phyloP scores from a whole-genome alignment of 2,888 invertebrate genomes.

The Chrysolina haemoptera region DNA sequence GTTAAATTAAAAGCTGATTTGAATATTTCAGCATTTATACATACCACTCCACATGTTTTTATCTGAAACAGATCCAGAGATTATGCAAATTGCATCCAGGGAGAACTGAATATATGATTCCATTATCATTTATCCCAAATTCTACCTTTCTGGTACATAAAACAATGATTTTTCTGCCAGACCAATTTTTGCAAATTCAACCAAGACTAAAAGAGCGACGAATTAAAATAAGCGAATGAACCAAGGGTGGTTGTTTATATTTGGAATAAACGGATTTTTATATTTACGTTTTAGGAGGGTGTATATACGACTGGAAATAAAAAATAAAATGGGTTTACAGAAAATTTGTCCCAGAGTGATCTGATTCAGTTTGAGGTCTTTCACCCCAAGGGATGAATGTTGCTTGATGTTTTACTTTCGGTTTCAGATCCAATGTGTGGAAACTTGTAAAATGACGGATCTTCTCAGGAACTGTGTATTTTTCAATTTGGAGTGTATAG shows the following conservation, averaged over 20 bases:
- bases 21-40: slow-evolving; percentile 3
- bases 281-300: not conserved
- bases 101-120: not conserved
- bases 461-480: no score
- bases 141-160: slow-evolving; percentile 1
- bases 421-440: no score
- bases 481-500: no score
- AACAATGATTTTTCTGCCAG: slow-evolving; percentile 4
- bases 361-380: no score
- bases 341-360: no score
- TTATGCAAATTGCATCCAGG: not conserved
- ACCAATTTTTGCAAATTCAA: not conserved
- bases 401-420: no score
- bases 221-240: not conserved
- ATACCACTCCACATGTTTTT: slow-evolving; percentile 8
- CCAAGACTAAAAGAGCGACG: not conserved
- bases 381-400: no score
- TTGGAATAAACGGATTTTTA: not conserved
- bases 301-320: not conserved
- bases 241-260: not conserved
- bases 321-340: not conserved
- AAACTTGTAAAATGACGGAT: no score
- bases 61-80: slow-evolving; percentile 4
- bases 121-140: not conserved
- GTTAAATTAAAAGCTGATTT: not conserved